A percentile compares a stretch with the other conserved stretches of the same genome.
Evolutionary conservation across 2,113 vertebrate species (phyloP).

Genomic region (Leucopsar rothschildi): DNA sequence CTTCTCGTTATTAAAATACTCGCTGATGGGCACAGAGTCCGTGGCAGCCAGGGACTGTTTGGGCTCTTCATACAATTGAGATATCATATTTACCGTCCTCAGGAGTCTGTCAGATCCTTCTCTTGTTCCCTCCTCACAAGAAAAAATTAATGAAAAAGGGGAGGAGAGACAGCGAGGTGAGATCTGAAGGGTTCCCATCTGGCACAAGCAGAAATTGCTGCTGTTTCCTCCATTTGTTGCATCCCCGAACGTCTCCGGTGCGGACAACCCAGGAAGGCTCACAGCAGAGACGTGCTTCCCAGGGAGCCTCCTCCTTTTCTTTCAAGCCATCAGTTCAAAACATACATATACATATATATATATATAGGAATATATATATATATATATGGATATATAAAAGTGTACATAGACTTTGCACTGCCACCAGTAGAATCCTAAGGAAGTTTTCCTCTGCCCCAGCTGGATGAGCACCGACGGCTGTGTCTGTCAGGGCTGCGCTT

Average conservation of each 20-base stretch:
- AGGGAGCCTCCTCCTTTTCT: neutral
- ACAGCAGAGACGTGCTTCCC: neutral
- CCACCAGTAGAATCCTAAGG: neutral
- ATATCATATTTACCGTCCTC: conserved; percentile 63
- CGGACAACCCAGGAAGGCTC: neutral
- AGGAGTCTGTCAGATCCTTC: conserved; percentile 55
- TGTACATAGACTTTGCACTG: neutral
- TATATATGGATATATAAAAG: neutral
- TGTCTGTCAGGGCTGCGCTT: neutral
- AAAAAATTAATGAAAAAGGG: conserved; percentile 58
- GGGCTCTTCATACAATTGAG: conserved; percentile 49
- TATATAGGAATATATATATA: neutral
- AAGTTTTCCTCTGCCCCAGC: neutral
- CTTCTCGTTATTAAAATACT: conserved; percentile 55
- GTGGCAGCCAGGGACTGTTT: conserved; percentile 34
- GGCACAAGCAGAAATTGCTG: conserved; percentile 38
- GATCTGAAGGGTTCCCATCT: conserved; percentile 32
- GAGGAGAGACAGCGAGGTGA: conserved; percentile 17
- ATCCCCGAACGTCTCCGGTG: neutral
- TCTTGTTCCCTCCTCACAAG: neutral
- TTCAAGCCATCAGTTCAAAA: neutral
- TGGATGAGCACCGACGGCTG: neutral
- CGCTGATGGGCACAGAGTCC: conserved; percentile 33
- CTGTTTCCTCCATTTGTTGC: conserved; percentile 34
- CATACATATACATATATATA: neutral